Evolutionary conservation across 2,113 vertebrate genomes (phyloP).

Genomic region (Corythoichthys intestinalis): DNA sequence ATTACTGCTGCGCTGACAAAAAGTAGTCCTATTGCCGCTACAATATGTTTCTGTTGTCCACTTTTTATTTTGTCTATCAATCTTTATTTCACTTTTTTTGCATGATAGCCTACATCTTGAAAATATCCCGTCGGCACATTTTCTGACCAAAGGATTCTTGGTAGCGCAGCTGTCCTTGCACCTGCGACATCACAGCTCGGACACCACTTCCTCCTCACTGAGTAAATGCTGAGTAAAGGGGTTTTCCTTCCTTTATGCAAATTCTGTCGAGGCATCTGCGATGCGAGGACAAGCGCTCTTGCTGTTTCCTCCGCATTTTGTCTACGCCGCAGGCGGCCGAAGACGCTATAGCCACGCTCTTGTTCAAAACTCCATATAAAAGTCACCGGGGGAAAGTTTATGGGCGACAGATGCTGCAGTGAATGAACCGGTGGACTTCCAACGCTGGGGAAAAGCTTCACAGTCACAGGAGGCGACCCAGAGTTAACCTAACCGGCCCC

Average conservation of each 20-base stretch:
- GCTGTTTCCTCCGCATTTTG: conserved; percentile 57
- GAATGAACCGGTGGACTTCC: conserved; percentile 42
- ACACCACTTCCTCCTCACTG: conserved; percentile 2
- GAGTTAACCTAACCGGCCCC: conserved; percentile 56
- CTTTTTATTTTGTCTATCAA: no score
- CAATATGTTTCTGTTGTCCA: no score
- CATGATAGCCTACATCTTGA: no score
- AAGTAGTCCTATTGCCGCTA: no score
- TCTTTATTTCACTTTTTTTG: no score
- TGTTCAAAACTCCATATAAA: conserved; percentile 72
- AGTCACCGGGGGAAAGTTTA: conserved; percentile 68
- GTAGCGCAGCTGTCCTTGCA: conserved; percentile 11
- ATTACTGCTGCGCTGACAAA: no score
- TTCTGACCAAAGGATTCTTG: conserved; percentile 10
- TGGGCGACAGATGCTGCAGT: conserved; percentile 72
- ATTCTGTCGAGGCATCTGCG: conserved; percentile 41
- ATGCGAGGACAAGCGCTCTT: conserved; percentile 41
- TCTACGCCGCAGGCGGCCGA: conserved; percentile 27
- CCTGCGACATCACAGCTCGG: conserved; percentile 22
- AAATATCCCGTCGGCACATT: background rate
- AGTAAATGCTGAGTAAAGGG: background rate
- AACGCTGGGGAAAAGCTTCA: conserved; percentile 44
- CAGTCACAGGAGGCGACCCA: conserved; percentile 55
- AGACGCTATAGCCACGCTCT: conserved; percentile 50
- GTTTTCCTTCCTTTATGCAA: conserved; percentile 11